Base-by-base conservation (phyloP, 35 echinoderm and acorn worm species). In the Heliocidaris tuberculata region DNA sequence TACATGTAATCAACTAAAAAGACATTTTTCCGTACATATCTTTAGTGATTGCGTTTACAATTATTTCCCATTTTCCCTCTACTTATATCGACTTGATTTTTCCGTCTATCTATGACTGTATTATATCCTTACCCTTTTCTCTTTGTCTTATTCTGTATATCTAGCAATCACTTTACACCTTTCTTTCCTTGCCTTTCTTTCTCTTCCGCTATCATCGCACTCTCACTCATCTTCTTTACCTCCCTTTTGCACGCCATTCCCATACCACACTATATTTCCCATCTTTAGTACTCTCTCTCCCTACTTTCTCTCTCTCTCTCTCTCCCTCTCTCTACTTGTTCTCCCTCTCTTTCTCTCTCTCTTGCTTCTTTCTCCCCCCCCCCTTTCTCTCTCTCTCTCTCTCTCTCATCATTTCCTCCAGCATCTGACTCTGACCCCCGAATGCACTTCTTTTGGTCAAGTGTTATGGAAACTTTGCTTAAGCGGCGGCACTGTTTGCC, bases 401-500 rank as follows among this genome's bases (percentile, higher is more conserved):
- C 59, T 19, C 59, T 60, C 59, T 19, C 59, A 60, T 60, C 59
- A 60, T 60, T 78, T 78, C 65, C 27, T 78, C 65, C 65, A 78
- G 65, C 65, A 27, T n/a, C 27, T 24, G 27, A 27, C 19, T 78
- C 21, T 78, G 65, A 78, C 21, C 65, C 27, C 65, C n/a, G 65
- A 78, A 78, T 78, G 65, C 65, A 78, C 65, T 78, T 78, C 65
- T 78, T 78, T 78, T n/a, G 65, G 65, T 78, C 65, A 78, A 78
- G 65, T 78, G 65, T 78, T 78, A 78, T 78, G 65, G 65, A 78
- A 78, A 78, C 65, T 78, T 78, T 78, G 27, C 65, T 78, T 78
- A 78, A 78, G 65, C 65, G 65, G 21, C 21, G 7, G 65, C 65
- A 78, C 21, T 78, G 65, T 78, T 78, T 78, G 65, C 65, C 65